Conservation (phyloP, 53 echinoderm and acorn worm genomes). For the Crossaster papposus region DNA sequence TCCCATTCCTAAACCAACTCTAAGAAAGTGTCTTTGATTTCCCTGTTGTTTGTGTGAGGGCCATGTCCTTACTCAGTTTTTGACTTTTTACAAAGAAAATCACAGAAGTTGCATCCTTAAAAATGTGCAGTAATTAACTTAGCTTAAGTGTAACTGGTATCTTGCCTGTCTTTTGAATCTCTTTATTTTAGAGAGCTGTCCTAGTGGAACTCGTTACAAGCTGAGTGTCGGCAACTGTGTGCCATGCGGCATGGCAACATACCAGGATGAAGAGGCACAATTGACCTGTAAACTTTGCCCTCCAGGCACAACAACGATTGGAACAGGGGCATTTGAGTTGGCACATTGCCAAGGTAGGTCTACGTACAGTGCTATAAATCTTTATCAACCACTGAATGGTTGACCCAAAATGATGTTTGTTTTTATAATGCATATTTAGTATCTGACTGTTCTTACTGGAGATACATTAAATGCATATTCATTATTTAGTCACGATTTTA, state of each 20-base stretch:
- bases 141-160: background rate
- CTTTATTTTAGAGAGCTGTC: conserved; percentile 61
- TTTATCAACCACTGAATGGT: background rate
- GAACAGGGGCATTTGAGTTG: conserved; percentile 55
- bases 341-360: conserved; percentile 69
- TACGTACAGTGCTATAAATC: background rate
- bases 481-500: too few relatives aligned
- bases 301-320: conserved; percentile 46
- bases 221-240: conserved; percentile 46
- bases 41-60: too few relatives aligned
- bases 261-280: conserved; percentile 78
- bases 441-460: too few relatives aligned
- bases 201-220: conserved; percentile 67
- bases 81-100: too few relatives aligned
- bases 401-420: background rate
- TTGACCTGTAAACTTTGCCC: conserved; percentile 60
- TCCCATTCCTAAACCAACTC: too few relatives aligned
- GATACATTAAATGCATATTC: too few relatives aligned
- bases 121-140: background rate
- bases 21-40: too few relatives aligned
- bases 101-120: too few relatives aligned
- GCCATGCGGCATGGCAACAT: conserved; percentile 64
- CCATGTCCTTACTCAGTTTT: too few relatives aligned
- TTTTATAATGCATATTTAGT: background rate
- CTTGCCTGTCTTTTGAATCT: background rate